A percentile compares a stretch with the other conserved stretches of the same genome.
phyloP scores from a whole-genome alignment of 2,888 invertebrate genomes.

The Itoplectis maculator region DNA sequence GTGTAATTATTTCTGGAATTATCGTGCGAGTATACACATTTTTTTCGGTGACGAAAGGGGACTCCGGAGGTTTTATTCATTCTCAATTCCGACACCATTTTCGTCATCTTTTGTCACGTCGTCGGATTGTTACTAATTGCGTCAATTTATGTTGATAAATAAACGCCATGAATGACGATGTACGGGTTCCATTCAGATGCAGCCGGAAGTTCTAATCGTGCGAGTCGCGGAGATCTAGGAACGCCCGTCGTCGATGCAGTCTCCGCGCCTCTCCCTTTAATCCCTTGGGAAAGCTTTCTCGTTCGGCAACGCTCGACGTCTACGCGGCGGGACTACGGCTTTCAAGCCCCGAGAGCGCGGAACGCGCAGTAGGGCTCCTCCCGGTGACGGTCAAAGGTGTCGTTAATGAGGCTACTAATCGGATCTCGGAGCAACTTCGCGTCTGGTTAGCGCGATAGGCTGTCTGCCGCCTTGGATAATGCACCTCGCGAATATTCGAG shows the following conservation, averaged over 20 bases:
- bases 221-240: background rate
- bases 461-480: background rate
- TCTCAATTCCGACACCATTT: too few species aligned
- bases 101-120: background rate
- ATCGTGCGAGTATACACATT: too few species aligned
- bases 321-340: too few species aligned
- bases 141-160: background rate
- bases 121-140: background rate
- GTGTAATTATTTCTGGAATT: too few species aligned
- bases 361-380: background rate
- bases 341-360: background rate
- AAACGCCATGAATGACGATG: background rate
- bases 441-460: background rate
- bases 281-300: background rate
- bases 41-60: too few species aligned
- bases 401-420: constrained; percentile 55
- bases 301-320: background rate
- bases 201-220: background rate
- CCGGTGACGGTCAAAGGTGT: background rate
- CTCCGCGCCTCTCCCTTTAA: background rate
- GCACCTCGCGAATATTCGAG: background rate
- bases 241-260: background rate
- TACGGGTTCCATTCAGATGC: background rate
- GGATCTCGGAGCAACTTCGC: constrained; percentile 33
- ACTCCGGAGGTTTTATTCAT: too few species aligned